phyloP scores from a whole-genome alignment of 2,113 vertebrate species.

The Cyprinodon brontotheroides region DNA sequence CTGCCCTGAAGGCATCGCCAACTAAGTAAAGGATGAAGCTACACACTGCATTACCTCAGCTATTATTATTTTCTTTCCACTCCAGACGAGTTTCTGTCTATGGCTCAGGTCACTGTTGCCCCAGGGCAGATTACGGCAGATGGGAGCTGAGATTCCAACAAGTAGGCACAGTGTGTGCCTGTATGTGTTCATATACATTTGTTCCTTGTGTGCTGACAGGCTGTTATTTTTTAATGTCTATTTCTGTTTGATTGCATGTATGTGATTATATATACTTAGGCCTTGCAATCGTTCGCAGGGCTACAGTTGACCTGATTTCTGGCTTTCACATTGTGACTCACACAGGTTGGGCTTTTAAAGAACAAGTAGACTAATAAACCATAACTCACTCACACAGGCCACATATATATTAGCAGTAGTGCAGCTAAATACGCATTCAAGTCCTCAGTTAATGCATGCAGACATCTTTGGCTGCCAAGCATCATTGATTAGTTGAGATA shows the following conservation, averaged over 20 bases:
- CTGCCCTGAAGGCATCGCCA: slow-evolving; percentile 60
- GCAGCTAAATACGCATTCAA: not conserved
- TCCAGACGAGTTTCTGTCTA: slow-evolving; percentile 66
- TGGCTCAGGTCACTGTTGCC: slow-evolving; percentile 69
- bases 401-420: not conserved
- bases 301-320: slow-evolving; percentile 46
- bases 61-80: slow-evolving; percentile 45
- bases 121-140: slow-evolving; percentile 62
- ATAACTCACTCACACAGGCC: slow-evolving; percentile 9
- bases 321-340: slow-evolving; percentile 40
- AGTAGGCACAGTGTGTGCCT: slow-evolving; percentile 30
- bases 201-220: slow-evolving; percentile 26
- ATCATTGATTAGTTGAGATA: no score
- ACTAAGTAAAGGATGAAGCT: slow-evolving; percentile 68
- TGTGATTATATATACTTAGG: slow-evolving; percentile 40
- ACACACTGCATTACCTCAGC: slow-evolving; percentile 69
- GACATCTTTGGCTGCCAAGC: not conserved
- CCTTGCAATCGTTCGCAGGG: slow-evolving; percentile 34
- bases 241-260: slow-evolving; percentile 32
- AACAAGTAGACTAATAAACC: slow-evolving; percentile 28
- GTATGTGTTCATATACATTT: slow-evolving; percentile 24
- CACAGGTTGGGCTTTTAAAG: slow-evolving; percentile 38
- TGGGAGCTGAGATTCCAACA: slow-evolving; percentile 54
- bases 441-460: not conserved
- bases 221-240: not conserved